Evolutionary conservation across 2,888 invertebrate genomes (phyloP).

Genomic region (Griposia aprilina): DNA sequence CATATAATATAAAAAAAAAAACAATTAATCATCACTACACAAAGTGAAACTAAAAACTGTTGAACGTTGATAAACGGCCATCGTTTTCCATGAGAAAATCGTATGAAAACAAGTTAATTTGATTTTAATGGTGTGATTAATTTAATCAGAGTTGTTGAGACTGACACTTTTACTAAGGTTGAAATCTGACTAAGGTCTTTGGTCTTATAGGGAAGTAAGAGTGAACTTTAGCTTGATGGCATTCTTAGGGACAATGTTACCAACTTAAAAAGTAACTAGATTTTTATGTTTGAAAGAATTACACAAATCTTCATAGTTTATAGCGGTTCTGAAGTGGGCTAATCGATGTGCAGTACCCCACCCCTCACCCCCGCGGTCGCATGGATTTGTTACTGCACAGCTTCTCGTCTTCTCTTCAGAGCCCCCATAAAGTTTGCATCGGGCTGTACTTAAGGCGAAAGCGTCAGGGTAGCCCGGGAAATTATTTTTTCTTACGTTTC

Average conservation of each 20-base stretch:
- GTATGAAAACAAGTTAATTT: conserved; percentile 52
- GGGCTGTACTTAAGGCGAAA: too few species aligned
- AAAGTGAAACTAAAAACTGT: conserved; percentile 60
- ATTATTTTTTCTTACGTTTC: neutral
- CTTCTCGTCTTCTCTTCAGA: too few species aligned
- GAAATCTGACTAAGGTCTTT: neutral
- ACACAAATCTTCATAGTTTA: too few species aligned
- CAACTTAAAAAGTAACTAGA: neutral
- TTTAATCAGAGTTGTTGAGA: conserved; percentile 29
- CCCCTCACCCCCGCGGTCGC: too few species aligned
- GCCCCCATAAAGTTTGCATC: too few species aligned
- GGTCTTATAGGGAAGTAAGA: conserved; percentile 1
- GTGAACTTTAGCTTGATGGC: too few species aligned
- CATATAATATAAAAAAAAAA: conserved; percentile 48
- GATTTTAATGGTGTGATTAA: conserved; percentile 46
- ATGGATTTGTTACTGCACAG: too few species aligned
- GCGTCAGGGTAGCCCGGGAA: too few species aligned
- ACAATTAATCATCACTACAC: conserved; percentile 48
- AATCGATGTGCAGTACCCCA: too few species aligned
- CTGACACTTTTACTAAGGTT: conserved; percentile 16
- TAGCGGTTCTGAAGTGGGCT: too few species aligned
- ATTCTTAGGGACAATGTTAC: neutral
- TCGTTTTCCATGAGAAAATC: conserved; percentile 61
- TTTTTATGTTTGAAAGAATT: too few species aligned
- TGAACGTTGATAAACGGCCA: conserved; percentile 45